Conservation (phyloP, 2,888 invertebrate species). For the Rhagonycha fulva region DNA sequence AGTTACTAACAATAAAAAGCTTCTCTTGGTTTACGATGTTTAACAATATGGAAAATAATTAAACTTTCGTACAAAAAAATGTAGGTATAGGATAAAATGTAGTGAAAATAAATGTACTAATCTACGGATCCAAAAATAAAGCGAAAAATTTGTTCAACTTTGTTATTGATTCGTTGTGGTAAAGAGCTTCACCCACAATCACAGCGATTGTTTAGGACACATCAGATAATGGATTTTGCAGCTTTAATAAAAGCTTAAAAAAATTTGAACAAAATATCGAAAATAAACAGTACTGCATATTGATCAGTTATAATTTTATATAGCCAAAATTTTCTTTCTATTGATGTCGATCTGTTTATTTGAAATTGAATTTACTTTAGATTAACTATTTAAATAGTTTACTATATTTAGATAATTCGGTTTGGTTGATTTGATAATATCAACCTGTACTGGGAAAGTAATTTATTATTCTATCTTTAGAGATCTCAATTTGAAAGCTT, state of each 20-base stretch:
- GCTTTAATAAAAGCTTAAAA: constrained; percentile 21
- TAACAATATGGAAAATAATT: background rate
- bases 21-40: background rate
- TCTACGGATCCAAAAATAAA: constrained; percentile 2
- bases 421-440: background rate
- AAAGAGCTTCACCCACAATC: constrained; percentile 21
- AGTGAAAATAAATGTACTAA: background rate
- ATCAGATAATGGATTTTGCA: constrained; percentile 29
- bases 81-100: background rate
- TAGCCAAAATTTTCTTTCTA: background rate
- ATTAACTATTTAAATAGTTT: background rate
- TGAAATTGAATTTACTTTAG: background rate
- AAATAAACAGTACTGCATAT: background rate
- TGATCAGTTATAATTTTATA: background rate
- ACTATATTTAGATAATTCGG: background rate
- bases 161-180: constrained; percentile 19
- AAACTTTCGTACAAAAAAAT: background rate
- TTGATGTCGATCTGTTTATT: background rate
- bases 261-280: background rate
- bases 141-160: constrained; percentile 7
- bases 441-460: background rate
- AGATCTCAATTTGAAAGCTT: background rate
- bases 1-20: background rate
- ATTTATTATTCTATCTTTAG: background rate
- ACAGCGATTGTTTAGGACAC: constrained; percentile 26